A percentile compares a stretch with the other conserved stretches of the same genome.
Conservation (phyloP, 2,888 invertebrate genomes). For the Kryphioiulus occultus region DNA sequence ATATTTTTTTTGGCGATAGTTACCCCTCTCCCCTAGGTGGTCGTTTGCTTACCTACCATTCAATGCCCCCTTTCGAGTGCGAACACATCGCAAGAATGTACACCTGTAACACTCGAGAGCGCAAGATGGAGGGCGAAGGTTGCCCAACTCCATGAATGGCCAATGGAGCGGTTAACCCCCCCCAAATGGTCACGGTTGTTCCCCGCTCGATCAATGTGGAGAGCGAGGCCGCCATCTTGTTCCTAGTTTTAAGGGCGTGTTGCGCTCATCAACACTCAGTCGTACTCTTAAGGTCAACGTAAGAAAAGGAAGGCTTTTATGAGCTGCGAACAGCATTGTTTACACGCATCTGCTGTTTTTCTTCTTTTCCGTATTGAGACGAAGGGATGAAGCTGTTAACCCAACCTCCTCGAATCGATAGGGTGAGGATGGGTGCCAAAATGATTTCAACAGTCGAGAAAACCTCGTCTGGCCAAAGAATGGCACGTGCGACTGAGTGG, state of each 20-base stretch:
- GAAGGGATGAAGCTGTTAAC: not conserved
- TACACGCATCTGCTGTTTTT: not conserved
- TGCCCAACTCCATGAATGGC: not conserved
- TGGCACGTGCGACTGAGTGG: no score
- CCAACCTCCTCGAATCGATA: not conserved
- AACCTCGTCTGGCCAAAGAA: no score
- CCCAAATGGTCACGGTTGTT: not conserved
- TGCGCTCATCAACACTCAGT: not conserved
- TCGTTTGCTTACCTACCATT: not conserved
- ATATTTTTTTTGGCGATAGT: not conserved
- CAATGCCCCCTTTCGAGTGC: not conserved
- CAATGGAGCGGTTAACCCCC: not conserved
- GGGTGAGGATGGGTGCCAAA: no score
- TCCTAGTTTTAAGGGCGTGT: constrained; percentile 19
- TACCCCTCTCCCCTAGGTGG: not conserved
- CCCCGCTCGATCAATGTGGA: not conserved
- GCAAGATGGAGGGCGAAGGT: not conserved
- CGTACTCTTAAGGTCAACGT: not conserved
- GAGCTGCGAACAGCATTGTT: not conserved
- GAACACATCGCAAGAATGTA: constrained; percentile 3
- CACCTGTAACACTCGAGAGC: not conserved
- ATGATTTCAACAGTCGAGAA: no score
- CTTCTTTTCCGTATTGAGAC: not conserved
- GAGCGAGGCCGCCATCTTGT: not conserved
- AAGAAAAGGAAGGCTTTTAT: not conserved